Evolutionary conservation across 2,888 invertebrate genomes (phyloP).

Genomic region (Thumatha senex): DNA sequence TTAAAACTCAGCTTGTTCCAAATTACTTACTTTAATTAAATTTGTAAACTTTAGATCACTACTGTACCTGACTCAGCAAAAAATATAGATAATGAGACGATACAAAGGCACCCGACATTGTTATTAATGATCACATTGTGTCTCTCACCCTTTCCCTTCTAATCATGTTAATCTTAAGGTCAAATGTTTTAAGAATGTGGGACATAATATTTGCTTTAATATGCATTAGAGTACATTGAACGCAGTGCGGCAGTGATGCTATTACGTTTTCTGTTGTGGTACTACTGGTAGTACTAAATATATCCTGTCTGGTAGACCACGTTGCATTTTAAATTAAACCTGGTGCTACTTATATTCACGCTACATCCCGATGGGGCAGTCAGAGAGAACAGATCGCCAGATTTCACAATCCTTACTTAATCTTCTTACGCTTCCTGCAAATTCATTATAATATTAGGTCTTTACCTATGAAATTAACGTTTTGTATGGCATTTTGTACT

Average conservation of each 20-base stretch:
- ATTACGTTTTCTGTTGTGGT: neutral
- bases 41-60: slow-evolving; percentile 41
- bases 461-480: too few relatives aligned
- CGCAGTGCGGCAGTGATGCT: neutral
- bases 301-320: too few relatives aligned
- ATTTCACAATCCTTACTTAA: too few relatives aligned
- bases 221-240: neutral
- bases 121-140: slow-evolving; percentile 58
- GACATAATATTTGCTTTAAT: slow-evolving; percentile 1
- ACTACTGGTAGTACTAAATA: neutral
- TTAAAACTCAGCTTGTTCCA: too few relatives aligned
- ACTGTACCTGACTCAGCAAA: slow-evolving; percentile 68
- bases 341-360: too few relatives aligned
- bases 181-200: slow-evolving; percentile 17
- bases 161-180: slow-evolving; percentile 12
- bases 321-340: too few relatives aligned
- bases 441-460: too few relatives aligned
- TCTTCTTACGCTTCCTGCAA: too few relatives aligned
- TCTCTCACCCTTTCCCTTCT: slow-evolving; percentile 18
- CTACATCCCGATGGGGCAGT: too few relatives aligned
- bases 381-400: too few relatives aligned
- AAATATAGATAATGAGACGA: slow-evolving; percentile 45
- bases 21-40: too few relatives aligned
- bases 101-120: slow-evolving; percentile 49
- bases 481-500: too few relatives aligned